phyloP scores from a whole-genome alignment of 23 tunicate genomes.

The Aplidium turbinatum region DNA sequence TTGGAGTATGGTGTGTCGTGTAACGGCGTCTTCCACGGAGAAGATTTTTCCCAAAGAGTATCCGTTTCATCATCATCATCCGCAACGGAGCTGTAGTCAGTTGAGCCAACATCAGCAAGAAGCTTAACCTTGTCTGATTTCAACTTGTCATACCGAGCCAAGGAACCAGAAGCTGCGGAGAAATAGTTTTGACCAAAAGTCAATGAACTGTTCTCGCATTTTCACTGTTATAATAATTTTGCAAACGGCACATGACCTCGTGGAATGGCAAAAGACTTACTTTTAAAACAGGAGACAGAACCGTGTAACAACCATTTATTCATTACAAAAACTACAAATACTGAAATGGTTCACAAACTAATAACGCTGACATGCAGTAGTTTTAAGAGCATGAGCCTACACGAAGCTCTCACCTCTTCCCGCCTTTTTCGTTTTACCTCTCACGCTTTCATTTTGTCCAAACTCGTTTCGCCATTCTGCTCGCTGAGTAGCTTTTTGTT shows the following conservation, averaged over 20 bases:
- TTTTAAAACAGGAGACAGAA: too few relatives aligned
- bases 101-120: slow-evolving; percentile 59
- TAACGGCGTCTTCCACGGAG: slow-evolving; percentile 16
- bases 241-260: too few relatives aligned
- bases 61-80: slow-evolving; percentile 11
- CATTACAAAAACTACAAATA: too few relatives aligned
- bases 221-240: too few relatives aligned
- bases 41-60: slow-evolving; percentile 13
- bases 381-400: too few relatives aligned
- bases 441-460: too few relatives aligned
- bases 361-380: too few relatives aligned
- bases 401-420: too few relatives aligned
- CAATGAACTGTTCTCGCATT: not conserved
- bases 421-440: too few relatives aligned
- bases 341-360: too few relatives aligned
- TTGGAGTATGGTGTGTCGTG: slow-evolving; percentile 6
- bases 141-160: slow-evolving; percentile 22
- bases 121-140: slow-evolving; percentile 65
- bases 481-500: slow-evolving; percentile 37
- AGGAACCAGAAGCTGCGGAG: not conserved
- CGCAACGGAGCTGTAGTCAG: slow-evolving; percentile 59
- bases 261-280: too few relatives aligned
- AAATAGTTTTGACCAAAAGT: not conserved
- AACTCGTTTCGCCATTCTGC: slow-evolving; percentile 27
- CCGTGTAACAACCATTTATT: too few relatives aligned